phyloP scores from a whole-genome alignment of 2,797 vertebrate species.

The Myotis pilosus region DNA sequence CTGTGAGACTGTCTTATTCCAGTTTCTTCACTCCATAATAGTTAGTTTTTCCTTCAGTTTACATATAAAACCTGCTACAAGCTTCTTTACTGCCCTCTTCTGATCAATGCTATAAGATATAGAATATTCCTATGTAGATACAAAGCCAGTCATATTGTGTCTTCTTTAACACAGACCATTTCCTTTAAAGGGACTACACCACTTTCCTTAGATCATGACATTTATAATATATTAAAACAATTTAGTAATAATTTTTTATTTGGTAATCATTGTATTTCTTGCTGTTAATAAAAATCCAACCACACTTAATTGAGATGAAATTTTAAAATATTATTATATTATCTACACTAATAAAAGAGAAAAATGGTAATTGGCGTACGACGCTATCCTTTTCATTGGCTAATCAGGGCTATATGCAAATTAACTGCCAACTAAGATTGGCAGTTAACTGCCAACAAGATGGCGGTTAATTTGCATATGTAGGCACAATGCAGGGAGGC shows the following conservation, averaged over 20 bases:
- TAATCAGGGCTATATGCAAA: too few species aligned
- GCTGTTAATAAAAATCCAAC: background rate
- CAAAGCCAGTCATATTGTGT: fast-evolving
- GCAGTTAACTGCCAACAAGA: too few species aligned
- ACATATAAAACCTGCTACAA: background rate
- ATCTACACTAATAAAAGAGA: too few species aligned
- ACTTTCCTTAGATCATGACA: background rate
- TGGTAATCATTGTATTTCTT: background rate
- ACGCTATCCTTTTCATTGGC: too few species aligned
- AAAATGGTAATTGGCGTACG: too few species aligned
- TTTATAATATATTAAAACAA: background rate
- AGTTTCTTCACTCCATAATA: background rate
- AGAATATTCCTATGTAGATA: background rate
- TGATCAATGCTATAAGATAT: background rate
- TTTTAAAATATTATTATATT: background rate
- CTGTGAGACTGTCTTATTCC: background rate
- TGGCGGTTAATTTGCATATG: too few species aligned
- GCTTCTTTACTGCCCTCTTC: background rate
- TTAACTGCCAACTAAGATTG: too few species aligned
- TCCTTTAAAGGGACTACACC: background rate
- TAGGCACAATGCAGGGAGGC: too few species aligned
- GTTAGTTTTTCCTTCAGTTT: background rate
- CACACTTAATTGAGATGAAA: background rate
- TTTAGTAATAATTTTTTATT: background rate
- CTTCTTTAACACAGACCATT: background rate